A percentile compares a stretch with the other conserved stretches of the same genome.
phyloP scores from a whole-genome alignment of 2,113 vertebrate genomes.

The Nothocercus julius region DNA sequence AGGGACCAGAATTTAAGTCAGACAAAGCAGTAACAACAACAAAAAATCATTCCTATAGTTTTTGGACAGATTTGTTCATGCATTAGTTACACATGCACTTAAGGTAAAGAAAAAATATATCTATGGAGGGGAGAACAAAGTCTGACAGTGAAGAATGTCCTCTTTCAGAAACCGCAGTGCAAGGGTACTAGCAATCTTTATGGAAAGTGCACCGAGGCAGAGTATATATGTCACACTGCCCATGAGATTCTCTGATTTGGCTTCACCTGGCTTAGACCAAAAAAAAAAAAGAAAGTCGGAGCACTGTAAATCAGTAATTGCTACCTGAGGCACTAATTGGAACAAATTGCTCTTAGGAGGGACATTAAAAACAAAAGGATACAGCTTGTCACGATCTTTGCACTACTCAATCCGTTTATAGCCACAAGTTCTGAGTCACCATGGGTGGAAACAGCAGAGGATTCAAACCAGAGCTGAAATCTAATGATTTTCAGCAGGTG shows the following conservation, averaged over 20 bases:
- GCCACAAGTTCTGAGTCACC: background rate
- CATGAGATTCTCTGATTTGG: slow-evolving; percentile 37
- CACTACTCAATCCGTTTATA: slow-evolving; percentile 15
- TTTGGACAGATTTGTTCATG: background rate
- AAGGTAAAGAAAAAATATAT: background rate
- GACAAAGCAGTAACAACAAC: background rate
- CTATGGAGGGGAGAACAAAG: slow-evolving; percentile 19
- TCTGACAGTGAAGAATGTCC: slow-evolving; percentile 23
- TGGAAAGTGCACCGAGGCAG: slow-evolving; percentile 22
- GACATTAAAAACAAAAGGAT: slow-evolving; percentile 36
- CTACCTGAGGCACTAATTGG: slow-evolving; percentile 45
- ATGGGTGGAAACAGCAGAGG: background rate
- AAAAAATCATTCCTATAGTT: background rate
- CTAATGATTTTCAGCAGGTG: background rate
- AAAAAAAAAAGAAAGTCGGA: slow-evolving; percentile 56
- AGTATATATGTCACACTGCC: slow-evolving; percentile 26
- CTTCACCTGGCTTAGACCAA: slow-evolving; percentile 35
- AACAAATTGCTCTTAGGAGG: slow-evolving; percentile 40
- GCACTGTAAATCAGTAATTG: slow-evolving; percentile 55
- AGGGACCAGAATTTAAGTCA: background rate
- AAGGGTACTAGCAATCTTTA: slow-evolving; percentile 13
- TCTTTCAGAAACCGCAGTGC: slow-evolving; percentile 46
- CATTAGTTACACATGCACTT: background rate
- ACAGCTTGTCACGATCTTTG: slow-evolving; percentile 38
- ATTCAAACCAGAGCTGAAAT: background rate